Conservation (phyloP, 1,140 invertebrate genomes). For the Parasteatoda tepidariorum region DNA sequence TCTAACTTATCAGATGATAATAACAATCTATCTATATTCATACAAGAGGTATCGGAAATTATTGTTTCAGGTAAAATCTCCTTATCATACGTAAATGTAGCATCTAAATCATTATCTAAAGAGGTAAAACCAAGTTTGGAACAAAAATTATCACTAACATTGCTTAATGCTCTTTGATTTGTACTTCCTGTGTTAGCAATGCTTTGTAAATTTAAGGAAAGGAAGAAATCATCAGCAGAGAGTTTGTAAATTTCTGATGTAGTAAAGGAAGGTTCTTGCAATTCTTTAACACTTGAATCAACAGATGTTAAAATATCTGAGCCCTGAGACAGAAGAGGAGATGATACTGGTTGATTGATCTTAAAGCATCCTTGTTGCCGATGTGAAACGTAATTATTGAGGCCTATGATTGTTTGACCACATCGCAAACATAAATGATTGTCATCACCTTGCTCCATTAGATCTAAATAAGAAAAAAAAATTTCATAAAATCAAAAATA, state of each 20-base stretch:
- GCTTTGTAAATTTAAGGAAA: slow-evolving; percentile 84
- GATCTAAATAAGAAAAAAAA: slow-evolving; percentile 12
- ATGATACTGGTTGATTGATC: not conserved
- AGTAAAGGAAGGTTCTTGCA: slow-evolving; percentile 67
- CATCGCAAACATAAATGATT: slow-evolving; percentile 88
- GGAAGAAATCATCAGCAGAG: slow-evolving; percentile 74
- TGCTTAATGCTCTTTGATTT: slow-evolving; percentile 20
- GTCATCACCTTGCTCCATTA: slow-evolving; percentile 76
- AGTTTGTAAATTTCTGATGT: slow-evolving; percentile 63
- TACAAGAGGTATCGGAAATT: slow-evolving; percentile 67
- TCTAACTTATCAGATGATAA: not conserved
- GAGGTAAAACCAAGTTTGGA: slow-evolving; percentile 65
- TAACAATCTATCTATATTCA: not conserved
- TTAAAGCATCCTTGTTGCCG: slow-evolving; percentile 76
- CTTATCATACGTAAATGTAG: slow-evolving; percentile 39
- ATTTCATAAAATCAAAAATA: too few species aligned
- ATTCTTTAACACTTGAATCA: slow-evolving; percentile 64
- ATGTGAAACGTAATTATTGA: slow-evolving; percentile 85
- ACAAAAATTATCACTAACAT: slow-evolving; percentile 65
- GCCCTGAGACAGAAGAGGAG: slow-evolving; percentile 16
- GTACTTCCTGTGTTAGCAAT: slow-evolving; percentile 71
- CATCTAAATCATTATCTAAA: slow-evolving; percentile 64
- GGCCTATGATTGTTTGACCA: slow-evolving; percentile 80
- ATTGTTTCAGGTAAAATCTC: slow-evolving; percentile 65
- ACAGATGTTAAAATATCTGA: slow-evolving; percentile 59